Base-by-base conservation (phyloP, 2,797 vertebrate species). In the Melanotaenia parkinsoni region DNA sequence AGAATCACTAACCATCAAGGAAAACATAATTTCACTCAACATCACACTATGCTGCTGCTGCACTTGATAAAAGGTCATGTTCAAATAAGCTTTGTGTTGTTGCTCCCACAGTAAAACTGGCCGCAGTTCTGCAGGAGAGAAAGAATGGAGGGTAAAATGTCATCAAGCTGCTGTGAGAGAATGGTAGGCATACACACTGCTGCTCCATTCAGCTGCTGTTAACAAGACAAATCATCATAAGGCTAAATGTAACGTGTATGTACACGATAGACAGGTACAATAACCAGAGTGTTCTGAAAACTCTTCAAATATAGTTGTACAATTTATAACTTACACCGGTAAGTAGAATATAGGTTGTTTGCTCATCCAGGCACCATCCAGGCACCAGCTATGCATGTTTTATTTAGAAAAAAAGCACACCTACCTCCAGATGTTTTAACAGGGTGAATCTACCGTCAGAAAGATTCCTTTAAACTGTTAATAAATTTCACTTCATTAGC, bases 21-120 rank as follows among this genome's bases (percentile, higher is more conserved):
- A 80, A 76, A 79, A 57, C 77, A 79, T 77, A 35, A 84, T 82
- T 87, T 89, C 83, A 79, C 72, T 76, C 74, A 86, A 65, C 66
- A 76, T 76, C 67, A 74, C 81, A 84, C 81, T 24, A 40, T 72
- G 73, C 82, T 86, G 76, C 72, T 64, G 32, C 43, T 53, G 70
- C 79, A 76, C 77, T 61, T 62, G 62, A 87, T 77, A 69, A 83
- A 88, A 91, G 89, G 89, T 89, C 87, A 85, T 51, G 74, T 85
- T 86, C 67, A 85, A 85, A 85, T 72, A 70, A 83, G 73, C 81
- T 74, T 81, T 70, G 75, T 81, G 75, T 73, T 74, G 56, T 70
- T 68, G 59, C 66, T 18, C 60, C 72, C 45, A 66, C 40, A 58
- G 38, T 57, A 61, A 58, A 77, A 83, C 30, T 57, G 57, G 50